These are phyloP conservation scores for Drosophila rhopaloa DNA, from an alignment of 1,140 invertebrate species.

Conservation along the genomic window DNA sequence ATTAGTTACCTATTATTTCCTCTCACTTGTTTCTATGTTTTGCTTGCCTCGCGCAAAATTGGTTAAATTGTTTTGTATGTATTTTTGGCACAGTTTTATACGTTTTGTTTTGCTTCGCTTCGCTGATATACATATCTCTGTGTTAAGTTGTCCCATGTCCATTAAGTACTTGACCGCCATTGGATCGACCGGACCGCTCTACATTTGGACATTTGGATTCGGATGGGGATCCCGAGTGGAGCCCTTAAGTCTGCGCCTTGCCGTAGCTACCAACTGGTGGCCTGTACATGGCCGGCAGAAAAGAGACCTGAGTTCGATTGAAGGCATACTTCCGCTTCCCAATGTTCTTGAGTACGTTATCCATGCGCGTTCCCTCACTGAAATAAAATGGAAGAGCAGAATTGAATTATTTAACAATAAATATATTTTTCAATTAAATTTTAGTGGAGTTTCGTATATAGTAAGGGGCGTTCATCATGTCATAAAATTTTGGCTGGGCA, in stretches of 20 bases:
- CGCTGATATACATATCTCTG: constrained; percentile 22
- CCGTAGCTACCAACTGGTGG: constrained; percentile 98
- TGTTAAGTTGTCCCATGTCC: constrained; percentile 11
- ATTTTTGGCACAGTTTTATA: constrained; percentile 70
- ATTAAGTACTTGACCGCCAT: too few species aligned
- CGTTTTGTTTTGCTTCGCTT: constrained; percentile 8
- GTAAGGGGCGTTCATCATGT: too few species aligned
- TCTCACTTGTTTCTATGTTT: background rate
- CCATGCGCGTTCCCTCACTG: constrained; percentile 96
- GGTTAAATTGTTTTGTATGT: constrained; percentile 26
- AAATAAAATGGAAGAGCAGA: background rate
- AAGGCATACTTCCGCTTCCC: constrained; percentile 96
- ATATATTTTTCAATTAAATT: too few species aligned
- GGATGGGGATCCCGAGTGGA: background rate
- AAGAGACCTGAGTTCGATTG: constrained; percentile 93
- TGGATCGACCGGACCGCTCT: background rate
- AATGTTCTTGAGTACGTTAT: constrained; percentile 97
- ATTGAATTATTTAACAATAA: too few species aligned
- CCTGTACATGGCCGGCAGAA: constrained; percentile 93
- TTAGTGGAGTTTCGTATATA: too few species aligned
- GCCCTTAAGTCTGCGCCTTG: constrained; percentile 87
- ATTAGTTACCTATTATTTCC: constrained; percentile 33
- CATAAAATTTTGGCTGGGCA: too few species aligned
- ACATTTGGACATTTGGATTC: background rate
- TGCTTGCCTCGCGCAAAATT: constrained; percentile 15